Base-by-base conservation (phyloP, 2,888 invertebrate species). In the Parnassius apollo region DNA sequence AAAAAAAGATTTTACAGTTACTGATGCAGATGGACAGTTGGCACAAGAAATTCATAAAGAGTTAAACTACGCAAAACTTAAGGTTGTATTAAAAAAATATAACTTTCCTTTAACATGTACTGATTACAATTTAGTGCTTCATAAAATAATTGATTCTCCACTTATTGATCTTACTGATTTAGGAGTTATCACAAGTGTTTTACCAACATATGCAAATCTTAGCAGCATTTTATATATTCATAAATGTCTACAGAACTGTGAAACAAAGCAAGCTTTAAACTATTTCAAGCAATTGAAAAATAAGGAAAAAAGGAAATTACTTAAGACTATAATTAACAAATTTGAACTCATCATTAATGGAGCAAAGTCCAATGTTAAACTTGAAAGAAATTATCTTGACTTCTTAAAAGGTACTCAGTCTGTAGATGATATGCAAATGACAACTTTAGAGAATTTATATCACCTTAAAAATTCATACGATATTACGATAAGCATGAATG, bases 41-140 rank as follows among this genome's bases (percentile, higher is more conserved):
- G 83, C 86, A 10, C 78, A 85, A 66, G 88, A 90, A 73, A 85
- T 91, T 68, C 81, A 86, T 69, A 85, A 82, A 67, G 91, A 91
- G 80, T 69, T 91, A 8, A 86, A 86, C 66, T 88, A 84, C 73
- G 85, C 91, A 2, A 87, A 85, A 77, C 76, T 91, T 0, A 91
- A 91, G 79, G 86, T 91, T 7, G 78, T 91, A 55, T 74, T 91
- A 53, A 91, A 89, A 70, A 91, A 91, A 74, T 88, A 91, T 71
- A 90, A 91, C 71, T 88, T 88, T 74, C 85, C 89, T 49, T 70
- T 86, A 66, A 78, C 79, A 62, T 88, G 83, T 69, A 85, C 80
- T 52, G 88, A 91, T 72, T 91, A 88, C 62, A 78, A 72, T 67
- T 69, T 86, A 65, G 85, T 91, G 42, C 75, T 91, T 48, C 84